A percentile compares a stretch with the other conserved stretches of the same genome.
Conservation (phyloP, 2,113 vertebrate species). For the Sapajus apella region DNA sequence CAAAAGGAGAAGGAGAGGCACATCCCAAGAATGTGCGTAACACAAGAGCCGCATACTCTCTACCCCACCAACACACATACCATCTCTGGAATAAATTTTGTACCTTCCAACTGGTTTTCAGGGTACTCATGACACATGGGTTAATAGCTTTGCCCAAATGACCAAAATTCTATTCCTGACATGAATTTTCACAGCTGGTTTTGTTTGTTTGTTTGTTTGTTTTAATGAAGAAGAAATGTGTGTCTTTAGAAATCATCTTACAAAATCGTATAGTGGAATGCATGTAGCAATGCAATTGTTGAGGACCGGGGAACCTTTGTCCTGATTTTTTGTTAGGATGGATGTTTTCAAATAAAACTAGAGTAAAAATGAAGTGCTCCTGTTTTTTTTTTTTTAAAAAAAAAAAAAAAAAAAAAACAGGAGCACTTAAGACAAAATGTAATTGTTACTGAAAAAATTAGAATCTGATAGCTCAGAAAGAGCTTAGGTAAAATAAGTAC, state of each 20-base stretch:
- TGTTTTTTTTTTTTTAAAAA: too few relatives aligned
- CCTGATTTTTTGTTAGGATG: not conserved
- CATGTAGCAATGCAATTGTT: not conserved
- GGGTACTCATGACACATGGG: not conserved
- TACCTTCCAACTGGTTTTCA: not conserved
- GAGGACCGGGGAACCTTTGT: not conserved
- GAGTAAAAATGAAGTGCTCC: slow-evolving; percentile 59
- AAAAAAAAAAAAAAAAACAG: not conserved
- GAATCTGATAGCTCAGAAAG: not conserved
- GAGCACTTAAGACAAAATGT: slow-evolving; percentile 44
- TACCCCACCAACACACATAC: not conserved
- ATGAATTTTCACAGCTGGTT: not conserved
- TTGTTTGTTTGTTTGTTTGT: not conserved
- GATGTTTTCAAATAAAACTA: slow-evolving; percentile 10
- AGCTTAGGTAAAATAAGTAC: slow-evolving; percentile 51
- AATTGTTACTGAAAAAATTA: slow-evolving; percentile 57
- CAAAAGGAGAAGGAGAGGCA: not conserved
- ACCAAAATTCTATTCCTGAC: not conserved
- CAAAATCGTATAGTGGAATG: not conserved
- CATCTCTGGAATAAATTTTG: not conserved
- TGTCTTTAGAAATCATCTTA: not conserved
- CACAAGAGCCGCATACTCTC: not conserved
- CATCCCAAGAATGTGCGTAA: not conserved
- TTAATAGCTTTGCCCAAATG: not conserved
- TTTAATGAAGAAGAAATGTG: not conserved